phyloP scores from a whole-genome alignment of 2,797 vertebrate genomes.

The Chloroceryle amazona region DNA sequence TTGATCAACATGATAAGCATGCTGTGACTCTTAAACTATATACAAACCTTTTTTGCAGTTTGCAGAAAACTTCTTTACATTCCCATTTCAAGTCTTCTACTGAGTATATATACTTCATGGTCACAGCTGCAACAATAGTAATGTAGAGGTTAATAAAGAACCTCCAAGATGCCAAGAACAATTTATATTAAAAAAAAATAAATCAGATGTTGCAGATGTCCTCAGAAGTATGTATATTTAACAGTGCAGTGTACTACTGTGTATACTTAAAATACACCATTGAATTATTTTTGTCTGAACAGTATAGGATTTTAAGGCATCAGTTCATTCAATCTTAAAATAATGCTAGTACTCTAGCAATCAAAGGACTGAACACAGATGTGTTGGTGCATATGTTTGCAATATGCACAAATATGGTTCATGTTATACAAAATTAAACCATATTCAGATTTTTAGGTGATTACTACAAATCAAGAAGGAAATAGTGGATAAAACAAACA shows the following conservation, averaged over 20 bases:
- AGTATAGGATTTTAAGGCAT: background rate
- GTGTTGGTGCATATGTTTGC: slow-evolving; percentile 11
- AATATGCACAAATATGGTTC: background rate
- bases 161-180: background rate
- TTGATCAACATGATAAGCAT: slow-evolving; percentile 70
- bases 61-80: slow-evolving; percentile 28
- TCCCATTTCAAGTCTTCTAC: background rate
- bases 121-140: slow-evolving; percentile 5
- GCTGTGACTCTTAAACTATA: slow-evolving; percentile 59
- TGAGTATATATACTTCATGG: background rate
- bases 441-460: background rate
- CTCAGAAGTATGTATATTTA: background rate
- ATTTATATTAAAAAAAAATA: background rate
- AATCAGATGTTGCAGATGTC: background rate
- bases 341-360: background rate
- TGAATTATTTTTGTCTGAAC: background rate
- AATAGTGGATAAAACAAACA: background rate
- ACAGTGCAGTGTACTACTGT: background rate
- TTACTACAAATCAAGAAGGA: background rate
- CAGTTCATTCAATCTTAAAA: background rate
- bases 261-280: background rate
- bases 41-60: slow-evolving; percentile 53
- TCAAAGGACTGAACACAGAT: slow-evolving; percentile 5
- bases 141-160: slow-evolving; percentile 14
- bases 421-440: background rate